Base-by-base conservation (phyloP, 1,140 invertebrate species). In the Ectropis grisescens region DNA sequence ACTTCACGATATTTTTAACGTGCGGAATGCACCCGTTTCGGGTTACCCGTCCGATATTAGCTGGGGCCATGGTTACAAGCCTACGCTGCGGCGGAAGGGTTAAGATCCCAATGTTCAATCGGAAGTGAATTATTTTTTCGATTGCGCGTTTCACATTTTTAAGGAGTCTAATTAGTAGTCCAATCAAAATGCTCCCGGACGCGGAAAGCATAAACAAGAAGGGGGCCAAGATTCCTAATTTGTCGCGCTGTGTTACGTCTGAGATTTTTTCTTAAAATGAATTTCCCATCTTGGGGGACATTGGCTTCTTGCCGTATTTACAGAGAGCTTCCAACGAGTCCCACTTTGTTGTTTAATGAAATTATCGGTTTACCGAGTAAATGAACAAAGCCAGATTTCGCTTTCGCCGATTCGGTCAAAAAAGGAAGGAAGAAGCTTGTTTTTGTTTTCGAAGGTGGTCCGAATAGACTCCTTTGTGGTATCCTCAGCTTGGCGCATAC, bases 291-390 rank as follows among this genome's bases (percentile, higher is more conserved):
- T 78, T 68, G 42, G 70, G 76, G 76, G 76, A 74, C 72, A 75
- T 62, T 67, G 72, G 69, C 72, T 81, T 78, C 76, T 81, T 76
- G 65, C 58, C 66, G 56, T 78, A 72, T 80, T 78, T 78, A 71
- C 70, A 38, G 57, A 66, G 57, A 60, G 49, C 61, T 59, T 36
- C 61, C 58, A 47, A 55, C 53, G 60, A 71, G 50, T 65, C 60
- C 67, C 66, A 74, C 70, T 78, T 78, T 81, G 71, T 78, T 81
- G 72, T 76, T 76, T 81, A 81, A 81, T 79, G 65, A 79, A 81
- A 81, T 81, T 81, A 81, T 81, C 76, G 76, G 76, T 81, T 81
- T 81, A 76, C 71, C 67, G 65, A 78, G 68, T 65, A 81, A 81
- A 81, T 81, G 72, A 81, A 81, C 75, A 79, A 74, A 76, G 74